Conservation (phyloP, 1,140 invertebrate genomes). For the Drosophila paulistorum region DNA sequence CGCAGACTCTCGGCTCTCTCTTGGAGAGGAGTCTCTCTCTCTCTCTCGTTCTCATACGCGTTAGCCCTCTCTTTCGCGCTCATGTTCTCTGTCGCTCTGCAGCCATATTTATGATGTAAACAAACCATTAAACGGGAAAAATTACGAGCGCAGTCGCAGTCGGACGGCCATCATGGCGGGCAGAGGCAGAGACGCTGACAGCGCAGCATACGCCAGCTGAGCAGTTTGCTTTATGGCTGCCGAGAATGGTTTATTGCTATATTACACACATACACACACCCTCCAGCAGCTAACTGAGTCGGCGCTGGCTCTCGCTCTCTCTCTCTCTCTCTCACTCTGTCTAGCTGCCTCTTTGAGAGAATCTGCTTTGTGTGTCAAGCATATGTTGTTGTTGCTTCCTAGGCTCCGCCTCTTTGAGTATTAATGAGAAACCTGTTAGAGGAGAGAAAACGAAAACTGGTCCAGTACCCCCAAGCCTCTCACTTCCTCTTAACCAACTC, state of each 20-base stretch:
- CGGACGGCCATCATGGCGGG: conserved; percentile 61
- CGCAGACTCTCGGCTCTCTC: conserved; percentile 55
- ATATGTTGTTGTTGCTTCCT: conserved; percentile 60
- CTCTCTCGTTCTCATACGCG: conserved; percentile 14
- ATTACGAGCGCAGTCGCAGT: conserved; percentile 80
- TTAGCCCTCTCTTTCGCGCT: conserved; percentile 30
- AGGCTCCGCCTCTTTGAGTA: conserved; percentile 72
- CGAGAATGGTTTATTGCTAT: conserved; percentile 79
- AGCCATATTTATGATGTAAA: conserved; percentile 83
- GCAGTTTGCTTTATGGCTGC: conserved; percentile 77
- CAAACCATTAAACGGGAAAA: conserved; percentile 82
- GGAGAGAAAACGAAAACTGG: conserved; percentile 56
- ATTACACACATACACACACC: conserved; percentile 21
- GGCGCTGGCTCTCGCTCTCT: conserved; percentile 51
- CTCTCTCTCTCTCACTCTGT: neutral
- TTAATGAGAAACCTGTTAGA: conserved; percentile 81
- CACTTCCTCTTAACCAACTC: neutral
- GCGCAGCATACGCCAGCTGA: conserved; percentile 14
- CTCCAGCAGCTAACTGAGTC: conserved; percentile 30
- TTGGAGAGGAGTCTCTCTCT: conserved; percentile 30
- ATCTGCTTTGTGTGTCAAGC: conserved; percentile 70
- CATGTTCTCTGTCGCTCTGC: conserved; percentile 41
- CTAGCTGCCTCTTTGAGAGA: conserved; percentile 20
- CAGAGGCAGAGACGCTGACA: conserved; percentile 28
- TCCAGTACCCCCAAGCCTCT: conserved; percentile 33